Evolutionary conservation across 2,888 invertebrate species (phyloP).

Genomic region (Malthinus seriepunctatus): DNA sequence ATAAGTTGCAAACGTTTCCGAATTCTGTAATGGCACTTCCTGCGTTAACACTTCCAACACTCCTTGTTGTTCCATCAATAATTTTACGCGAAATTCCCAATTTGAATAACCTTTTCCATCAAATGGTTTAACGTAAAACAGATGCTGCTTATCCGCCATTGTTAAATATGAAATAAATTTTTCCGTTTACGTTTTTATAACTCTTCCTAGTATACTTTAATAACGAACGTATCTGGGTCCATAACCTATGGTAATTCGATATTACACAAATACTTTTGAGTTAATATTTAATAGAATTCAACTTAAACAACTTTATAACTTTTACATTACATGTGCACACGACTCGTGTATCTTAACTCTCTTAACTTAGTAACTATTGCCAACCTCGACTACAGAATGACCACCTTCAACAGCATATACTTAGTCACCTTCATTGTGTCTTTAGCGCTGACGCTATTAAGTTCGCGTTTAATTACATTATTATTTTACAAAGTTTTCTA

Average conservation of each 20-base stretch:
- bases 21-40: conserved; percentile 4
- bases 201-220: neutral
- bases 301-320: too few relatives aligned
- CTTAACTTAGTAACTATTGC: too few relatives aligned
- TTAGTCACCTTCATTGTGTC: too few relatives aligned
- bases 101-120: conserved; percentile 31
- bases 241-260: conserved; percentile 6
- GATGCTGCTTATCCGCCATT: neutral
- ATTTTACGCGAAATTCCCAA: conserved; percentile 30
- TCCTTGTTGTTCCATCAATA: conserved; percentile 27
- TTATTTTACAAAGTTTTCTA: too few relatives aligned
- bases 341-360: too few relatives aligned
- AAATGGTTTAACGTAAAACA: conserved; percentile 19
- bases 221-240: conserved; percentile 4
- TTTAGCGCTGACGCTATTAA: too few relatives aligned
- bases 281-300: too few relatives aligned
- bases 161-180: neutral
- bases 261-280: too few relatives aligned
- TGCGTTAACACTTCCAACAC: conserved; percentile 24
- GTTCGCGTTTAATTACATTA: too few relatives aligned
- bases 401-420: too few relatives aligned
- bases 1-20: conserved; percentile 12
- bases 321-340: too few relatives aligned
- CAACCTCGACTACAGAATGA: too few relatives aligned
- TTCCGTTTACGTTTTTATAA: neutral